Percentiles rank a stretch among this genome's conserved stretches.
phyloP scores from a whole-genome alignment of 2,888 invertebrate species.

The Alviniconcha strummeri region DNA sequence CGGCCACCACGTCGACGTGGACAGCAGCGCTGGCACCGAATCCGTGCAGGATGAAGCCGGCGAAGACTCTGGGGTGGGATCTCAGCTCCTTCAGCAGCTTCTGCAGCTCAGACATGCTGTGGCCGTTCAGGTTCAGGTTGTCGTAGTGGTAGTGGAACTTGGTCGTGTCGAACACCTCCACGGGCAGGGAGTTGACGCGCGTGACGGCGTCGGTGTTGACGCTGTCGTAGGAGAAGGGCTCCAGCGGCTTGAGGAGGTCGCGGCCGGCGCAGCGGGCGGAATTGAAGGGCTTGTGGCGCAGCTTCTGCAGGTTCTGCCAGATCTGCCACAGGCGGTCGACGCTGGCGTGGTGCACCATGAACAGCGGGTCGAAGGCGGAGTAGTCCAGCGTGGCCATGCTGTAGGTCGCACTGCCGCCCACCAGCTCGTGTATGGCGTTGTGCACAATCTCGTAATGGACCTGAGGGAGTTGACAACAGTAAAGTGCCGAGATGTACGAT shows the following conservation, averaged over 20 bases:
- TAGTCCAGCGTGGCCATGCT: conserved; percentile 46
- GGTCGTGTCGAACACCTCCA: conserved; percentile 35
- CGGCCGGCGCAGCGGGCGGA: conserved; percentile 36
- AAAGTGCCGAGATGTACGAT: background rate
- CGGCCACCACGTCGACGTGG: conserved; percentile 26
- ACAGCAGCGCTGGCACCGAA: conserved; percentile 34
- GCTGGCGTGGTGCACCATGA: conserved; percentile 46
- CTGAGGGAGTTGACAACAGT: background rate
- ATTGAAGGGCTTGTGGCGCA: conserved; percentile 37
- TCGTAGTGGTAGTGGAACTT: conserved; percentile 45
- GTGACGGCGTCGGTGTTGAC: conserved; percentile 38
- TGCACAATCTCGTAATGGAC: conserved; percentile 46
- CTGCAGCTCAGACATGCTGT: conserved; percentile 39
- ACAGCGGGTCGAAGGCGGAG: conserved; percentile 47
- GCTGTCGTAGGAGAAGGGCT: conserved; percentile 36
- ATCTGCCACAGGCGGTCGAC: conserved; percentile 47
- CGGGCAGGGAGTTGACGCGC: conserved; percentile 34
- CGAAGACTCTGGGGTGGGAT: conserved; percentile 37
- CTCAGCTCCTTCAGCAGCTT: conserved; percentile 34
- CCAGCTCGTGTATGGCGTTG: conserved; percentile 43
- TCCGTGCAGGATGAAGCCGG: conserved; percentile 43
- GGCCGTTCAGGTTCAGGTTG: conserved; percentile 42
- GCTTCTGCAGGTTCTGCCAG: conserved; percentile 45
- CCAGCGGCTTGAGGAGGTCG: conserved; percentile 25
- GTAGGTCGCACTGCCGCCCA: conserved; percentile 42